Percentiles rank a stretch among this genome's conserved stretches.
Conservation (phyloP, 2,113 vertebrate genomes). For the Thalassarche chlororhynchos region DNA sequence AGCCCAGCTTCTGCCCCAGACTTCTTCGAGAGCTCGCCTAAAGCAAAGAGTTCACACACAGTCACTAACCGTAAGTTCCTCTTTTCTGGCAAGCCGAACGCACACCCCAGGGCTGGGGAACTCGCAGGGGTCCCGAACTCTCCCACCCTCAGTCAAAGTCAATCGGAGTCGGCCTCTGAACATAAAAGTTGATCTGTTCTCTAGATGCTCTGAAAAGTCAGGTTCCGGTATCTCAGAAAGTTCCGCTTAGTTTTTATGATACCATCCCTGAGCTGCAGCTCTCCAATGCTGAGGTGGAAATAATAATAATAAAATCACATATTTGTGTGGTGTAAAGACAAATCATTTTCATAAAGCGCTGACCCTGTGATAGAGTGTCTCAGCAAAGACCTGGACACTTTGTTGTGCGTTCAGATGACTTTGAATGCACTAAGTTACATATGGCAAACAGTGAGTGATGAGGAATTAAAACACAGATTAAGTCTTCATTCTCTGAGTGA, state of each 20-base stretch:
- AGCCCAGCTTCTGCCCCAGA: not conserved
- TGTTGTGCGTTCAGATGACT: not conserved
- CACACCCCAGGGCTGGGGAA: fast-evolving
- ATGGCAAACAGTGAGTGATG: not conserved
- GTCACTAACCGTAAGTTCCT: not conserved
- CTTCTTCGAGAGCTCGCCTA: not conserved
- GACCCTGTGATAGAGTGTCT: not conserved
- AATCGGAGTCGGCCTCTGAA: not conserved
- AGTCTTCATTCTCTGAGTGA: not conserved
- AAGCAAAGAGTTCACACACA: not conserved
- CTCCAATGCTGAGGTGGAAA: not conserved
- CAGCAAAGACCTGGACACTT: not conserved
- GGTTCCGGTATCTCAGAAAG: not conserved
- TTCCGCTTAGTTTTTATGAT: not conserved
- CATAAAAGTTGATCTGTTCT: not conserved
- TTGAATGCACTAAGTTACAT: not conserved
- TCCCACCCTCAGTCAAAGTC: not conserved
- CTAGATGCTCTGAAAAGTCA: not conserved
- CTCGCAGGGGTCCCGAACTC: not conserved
- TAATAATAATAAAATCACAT: not conserved
- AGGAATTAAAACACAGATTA: not conserved
- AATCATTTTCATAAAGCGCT: not conserved
- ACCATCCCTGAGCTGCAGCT: not conserved
- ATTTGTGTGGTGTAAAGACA: not conserved
- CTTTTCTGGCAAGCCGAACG: not conserved